Evolutionary conservation across 2,888 invertebrate genomes (phyloP).

Genomic region (Ceriagrion tenellum): DNA sequence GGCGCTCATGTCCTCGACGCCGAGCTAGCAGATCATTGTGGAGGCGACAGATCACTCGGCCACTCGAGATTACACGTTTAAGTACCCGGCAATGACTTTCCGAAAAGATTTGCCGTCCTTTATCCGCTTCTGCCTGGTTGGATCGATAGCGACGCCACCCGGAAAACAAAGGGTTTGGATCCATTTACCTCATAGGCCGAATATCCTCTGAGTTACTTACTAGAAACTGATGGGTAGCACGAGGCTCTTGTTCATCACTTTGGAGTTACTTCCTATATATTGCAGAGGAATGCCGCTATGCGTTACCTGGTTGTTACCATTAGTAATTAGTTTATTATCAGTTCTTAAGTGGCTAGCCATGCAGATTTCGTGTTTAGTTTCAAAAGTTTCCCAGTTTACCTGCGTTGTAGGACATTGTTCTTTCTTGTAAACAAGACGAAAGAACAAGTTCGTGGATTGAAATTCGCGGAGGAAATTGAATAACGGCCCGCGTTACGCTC

Average conservation of each 20-base stretch:
- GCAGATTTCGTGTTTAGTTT: no score
- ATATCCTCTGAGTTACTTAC: background rate
- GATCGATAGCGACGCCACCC: background rate
- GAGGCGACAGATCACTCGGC: conserved; percentile 10
- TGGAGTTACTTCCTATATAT: background rate
- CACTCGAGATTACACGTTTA: background rate
- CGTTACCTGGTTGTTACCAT: background rate
- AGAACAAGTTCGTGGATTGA: no score
- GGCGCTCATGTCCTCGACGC: background rate
- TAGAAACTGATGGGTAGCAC: background rate
- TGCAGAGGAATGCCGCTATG: background rate
- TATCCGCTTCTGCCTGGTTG: background rate
- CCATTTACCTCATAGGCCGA: background rate
- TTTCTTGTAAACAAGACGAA: no score
- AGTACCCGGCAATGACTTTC: background rate
- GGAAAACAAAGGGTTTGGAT: background rate
- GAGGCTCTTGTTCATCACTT: no score
- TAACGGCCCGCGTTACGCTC: no score
- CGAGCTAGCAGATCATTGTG: background rate
- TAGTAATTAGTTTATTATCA: no score
- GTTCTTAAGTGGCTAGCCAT: no score
- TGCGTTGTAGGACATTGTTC: no score
- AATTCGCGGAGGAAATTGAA: no score
- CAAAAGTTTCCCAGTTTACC: no score
- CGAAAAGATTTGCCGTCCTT: background rate